Evolutionary conservation across 2,797 vertebrate genomes (phyloP).

Genomic region (Atherinosoma microstoma): DNA sequence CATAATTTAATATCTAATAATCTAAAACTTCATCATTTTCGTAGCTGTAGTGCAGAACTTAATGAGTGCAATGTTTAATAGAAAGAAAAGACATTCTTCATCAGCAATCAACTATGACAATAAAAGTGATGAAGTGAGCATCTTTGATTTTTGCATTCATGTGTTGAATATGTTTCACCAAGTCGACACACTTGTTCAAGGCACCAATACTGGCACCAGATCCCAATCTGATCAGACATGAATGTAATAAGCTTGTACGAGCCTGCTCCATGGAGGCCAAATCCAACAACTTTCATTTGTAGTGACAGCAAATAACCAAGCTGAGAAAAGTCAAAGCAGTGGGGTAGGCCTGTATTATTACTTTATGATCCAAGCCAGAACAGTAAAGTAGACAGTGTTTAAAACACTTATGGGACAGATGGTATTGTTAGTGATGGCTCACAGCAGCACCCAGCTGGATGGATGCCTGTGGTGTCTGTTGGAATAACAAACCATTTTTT

Average conservation of each 20-base stretch:
- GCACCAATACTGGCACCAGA: not conserved
- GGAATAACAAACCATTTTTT: constrained; percentile 1
- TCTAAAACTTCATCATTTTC: not conserved
- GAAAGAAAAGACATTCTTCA: not conserved
- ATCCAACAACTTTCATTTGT: not conserved
- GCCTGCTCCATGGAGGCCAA: not conserved
- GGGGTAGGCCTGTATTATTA: not conserved
- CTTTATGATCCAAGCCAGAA: not conserved
- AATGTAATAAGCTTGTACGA: not conserved
- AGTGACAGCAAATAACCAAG: too few relatives aligned
- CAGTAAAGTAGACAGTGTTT: not conserved
- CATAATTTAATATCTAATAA: too few relatives aligned
- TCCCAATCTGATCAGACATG: not conserved
- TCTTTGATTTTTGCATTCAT: not conserved
- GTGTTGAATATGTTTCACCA: not conserved
- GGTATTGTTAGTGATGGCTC: not conserved
- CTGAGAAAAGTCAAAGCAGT: not conserved
- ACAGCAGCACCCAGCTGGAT: constrained; percentile 9
- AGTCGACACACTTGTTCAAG: not conserved
- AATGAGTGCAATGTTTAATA: not conserved
- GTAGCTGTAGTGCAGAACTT: not conserved
- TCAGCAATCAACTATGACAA: not conserved
- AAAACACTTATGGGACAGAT: not conserved
- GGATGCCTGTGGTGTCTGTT: not conserved
- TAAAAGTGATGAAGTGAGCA: not conserved